Evolutionary conservation across 2,888 invertebrate species (phyloP).

Genomic region (Zelleria hepariella): DNA sequence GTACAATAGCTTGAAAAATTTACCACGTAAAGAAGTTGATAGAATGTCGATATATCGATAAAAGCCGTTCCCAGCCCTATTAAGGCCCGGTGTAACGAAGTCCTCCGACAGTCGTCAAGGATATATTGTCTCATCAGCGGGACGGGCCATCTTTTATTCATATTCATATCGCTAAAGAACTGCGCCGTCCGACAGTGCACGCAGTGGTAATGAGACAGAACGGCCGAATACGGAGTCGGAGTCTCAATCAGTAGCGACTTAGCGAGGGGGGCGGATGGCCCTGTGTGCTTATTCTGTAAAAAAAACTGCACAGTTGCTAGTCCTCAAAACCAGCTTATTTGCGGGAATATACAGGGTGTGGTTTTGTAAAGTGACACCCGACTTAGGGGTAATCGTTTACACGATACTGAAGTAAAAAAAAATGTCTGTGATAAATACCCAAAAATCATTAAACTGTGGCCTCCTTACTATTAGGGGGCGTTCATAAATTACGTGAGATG

Average conservation of each 20-base stretch:
- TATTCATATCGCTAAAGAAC: conserved; percentile 28
- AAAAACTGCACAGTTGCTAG: no score
- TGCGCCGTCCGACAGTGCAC: neutral
- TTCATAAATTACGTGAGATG: no score
- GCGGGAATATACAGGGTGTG: no score
- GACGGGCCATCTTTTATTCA: conserved; percentile 43
- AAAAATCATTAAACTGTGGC: no score
- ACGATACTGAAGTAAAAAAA: neutral
- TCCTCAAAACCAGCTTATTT: no score
- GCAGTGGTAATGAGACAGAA: neutral
- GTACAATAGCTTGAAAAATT: no score
- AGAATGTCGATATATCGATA: conserved; percentile 6
- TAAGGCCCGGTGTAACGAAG: conserved; percentile 11
- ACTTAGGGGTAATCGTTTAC: no score
- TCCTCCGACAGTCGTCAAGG: conserved; percentile 27
- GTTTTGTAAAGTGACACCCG: no score
- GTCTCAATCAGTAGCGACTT: neutral
- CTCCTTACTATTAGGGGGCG: no score
- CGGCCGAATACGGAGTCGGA: neutral
- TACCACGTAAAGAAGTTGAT: no score
- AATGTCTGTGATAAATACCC: no score
- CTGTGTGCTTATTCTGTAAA: no score
- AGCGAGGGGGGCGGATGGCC: neutral
- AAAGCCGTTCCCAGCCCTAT: conserved; percentile 7
- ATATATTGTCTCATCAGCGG: conserved; percentile 37